Evolutionary conservation across 1,140 invertebrate species (phyloP), one percentile per base, ranked within the genome.

Genomic region (Zaprionus inermis): DNA sequence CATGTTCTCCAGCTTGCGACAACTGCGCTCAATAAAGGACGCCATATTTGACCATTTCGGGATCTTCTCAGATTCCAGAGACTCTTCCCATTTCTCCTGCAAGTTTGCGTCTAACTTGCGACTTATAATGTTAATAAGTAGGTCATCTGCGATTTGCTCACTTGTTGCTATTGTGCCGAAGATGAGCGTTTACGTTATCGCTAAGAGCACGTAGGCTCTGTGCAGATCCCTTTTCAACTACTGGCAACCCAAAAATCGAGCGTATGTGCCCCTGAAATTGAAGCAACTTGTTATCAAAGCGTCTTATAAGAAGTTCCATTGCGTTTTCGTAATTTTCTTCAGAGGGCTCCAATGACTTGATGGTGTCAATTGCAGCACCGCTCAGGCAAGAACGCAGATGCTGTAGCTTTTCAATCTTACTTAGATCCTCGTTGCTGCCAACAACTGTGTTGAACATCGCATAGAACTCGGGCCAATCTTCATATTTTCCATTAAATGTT

Each of bases 401-500:
- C 36, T 38, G 5, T 38, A 38, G 14, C 14, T 38, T 38, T 36
- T 38, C 14, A 38, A 38, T 38, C 14, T 38, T 38, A 6, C 36
- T 38, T 14, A 38, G 36, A 38, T 34, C 36, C 36, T n/a, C 36
- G 5, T 38, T 38, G 36, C 14, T 38, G n/a, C 36, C 14, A 38
- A 38, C 14, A 38, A 38, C 36, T 38, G 36, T n/a, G 36, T 38
- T 38, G 14, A 38, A 38, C 36, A n/a, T 38, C 14, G 36, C 36
- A 38, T 36, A 34, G 36, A n/a, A n/a, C 34, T 38, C 36, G 36
- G 36, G 14, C 14, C 14, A n/a, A n/a, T 38, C 14, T 38, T 38
- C 36, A 38, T 38, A 38, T 38, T 38, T n/a, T 38, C 36, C 36
- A 38, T 36, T 36, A 36, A 36, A 36, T 36, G 34, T 36, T 36